Evolutionary conservation across 23 tunicate genomes (phyloP).

Genomic region (Phallusia fumigata): DNA sequence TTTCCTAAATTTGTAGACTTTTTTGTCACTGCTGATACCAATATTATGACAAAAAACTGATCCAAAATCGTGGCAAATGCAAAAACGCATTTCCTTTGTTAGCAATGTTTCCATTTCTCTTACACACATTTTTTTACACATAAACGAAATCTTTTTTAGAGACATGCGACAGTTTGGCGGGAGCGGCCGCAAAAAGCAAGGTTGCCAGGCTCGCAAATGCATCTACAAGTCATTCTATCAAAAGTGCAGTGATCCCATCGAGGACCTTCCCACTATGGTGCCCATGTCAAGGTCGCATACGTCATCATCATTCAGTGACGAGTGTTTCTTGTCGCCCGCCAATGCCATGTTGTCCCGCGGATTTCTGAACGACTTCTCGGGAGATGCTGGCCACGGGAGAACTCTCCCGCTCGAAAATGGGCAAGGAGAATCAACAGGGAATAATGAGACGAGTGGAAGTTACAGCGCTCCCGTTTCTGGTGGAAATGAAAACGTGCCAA

Average conservation of each 20-base stretch:
- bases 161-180: conserved; percentile 4
- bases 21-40: too few relatives aligned
- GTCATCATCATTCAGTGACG: background rate
- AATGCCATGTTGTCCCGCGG: background rate
- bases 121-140: too few relatives aligned
- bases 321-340: background rate
- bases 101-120: too few relatives aligned
- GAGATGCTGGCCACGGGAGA: background rate
- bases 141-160: too few relatives aligned
- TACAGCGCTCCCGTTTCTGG: background rate
- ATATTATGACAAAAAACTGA: too few relatives aligned
- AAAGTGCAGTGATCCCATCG: background rate
- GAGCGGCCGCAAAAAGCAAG: background rate
- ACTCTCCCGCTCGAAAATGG: background rate
- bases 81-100: too few relatives aligned
- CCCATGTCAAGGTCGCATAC: background rate
- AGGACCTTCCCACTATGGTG: background rate
- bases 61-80: too few relatives aligned
- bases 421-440: too few relatives aligned
- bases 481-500: background rate
- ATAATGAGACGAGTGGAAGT: background rate
- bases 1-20: too few relatives aligned
- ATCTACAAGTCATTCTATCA: background rate
- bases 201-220: background rate
- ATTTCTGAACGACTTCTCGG: background rate